These are phyloP conservation scores for Podiceps cristatus DNA, from an alignment of 2,113 vertebrate species.

Conservation along the genomic window DNA sequence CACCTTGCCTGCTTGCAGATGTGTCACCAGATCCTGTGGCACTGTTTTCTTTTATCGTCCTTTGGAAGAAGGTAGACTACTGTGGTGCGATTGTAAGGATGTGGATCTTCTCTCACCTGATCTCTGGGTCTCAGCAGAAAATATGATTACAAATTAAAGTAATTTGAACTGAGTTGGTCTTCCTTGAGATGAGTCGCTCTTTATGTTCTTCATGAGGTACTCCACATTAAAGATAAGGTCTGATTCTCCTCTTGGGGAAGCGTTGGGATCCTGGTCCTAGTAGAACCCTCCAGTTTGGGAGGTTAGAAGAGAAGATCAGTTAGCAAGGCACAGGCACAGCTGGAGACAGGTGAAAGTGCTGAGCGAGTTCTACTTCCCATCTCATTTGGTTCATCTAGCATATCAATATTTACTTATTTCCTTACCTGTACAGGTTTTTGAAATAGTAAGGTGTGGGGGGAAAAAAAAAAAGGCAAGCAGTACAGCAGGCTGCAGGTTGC, in stretches of 20 bases:
- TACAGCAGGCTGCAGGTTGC: background rate
- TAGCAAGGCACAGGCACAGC: background rate
- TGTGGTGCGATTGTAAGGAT: background rate
- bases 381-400: background rate
- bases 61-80: background rate
- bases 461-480: background rate
- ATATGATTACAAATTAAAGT: background rate
- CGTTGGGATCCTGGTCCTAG: fast-evolving
- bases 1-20: background rate
- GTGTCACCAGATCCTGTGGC: background rate
- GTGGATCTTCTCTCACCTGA: background rate
- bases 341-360: background rate
- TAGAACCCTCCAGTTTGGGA: background rate
- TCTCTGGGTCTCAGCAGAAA: background rate
- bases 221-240: background rate
- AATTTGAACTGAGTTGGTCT: background rate
- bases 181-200: background rate
- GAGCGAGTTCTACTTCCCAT: background rate
- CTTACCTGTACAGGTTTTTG: background rate
- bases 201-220: background rate
- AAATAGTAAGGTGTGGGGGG: no score
- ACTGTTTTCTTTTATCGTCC: background rate
- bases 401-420: background rate
- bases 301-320: background rate
- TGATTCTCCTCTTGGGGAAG: background rate